Conservation (phyloP, 2,797 vertebrate genomes). For the Philypnodon macrostomus region DNA sequence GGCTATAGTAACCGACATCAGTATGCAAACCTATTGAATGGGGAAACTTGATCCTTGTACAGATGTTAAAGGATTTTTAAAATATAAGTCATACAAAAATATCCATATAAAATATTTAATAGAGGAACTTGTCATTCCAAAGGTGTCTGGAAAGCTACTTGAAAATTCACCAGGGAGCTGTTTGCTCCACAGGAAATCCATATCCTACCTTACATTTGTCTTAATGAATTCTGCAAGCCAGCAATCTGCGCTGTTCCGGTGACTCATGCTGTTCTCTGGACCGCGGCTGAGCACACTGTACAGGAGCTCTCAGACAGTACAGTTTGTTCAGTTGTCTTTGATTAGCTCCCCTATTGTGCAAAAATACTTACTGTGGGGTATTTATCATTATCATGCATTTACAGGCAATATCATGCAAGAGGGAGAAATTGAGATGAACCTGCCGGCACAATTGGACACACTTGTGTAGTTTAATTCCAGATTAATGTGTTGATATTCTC, state of each 20-base stretch:
- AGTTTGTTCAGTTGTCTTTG: constrained; percentile 62
- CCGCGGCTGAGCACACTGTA: constrained; percentile 63
- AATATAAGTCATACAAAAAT: too few relatives aligned
- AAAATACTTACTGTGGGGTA: neutral
- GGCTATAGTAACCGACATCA: too few relatives aligned
- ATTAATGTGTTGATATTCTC: constrained; percentile 26
- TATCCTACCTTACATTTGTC: constrained; percentile 76
- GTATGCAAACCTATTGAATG: too few relatives aligned
- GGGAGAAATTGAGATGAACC: too few relatives aligned
- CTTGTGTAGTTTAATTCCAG: too few relatives aligned
- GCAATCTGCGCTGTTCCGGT: constrained; percentile 59
- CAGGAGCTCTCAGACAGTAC: constrained; percentile 73
- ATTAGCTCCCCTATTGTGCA: constrained; percentile 24
- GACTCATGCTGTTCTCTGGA: constrained; percentile 69
- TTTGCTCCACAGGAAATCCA: constrained; percentile 69
- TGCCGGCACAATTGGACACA: too few relatives aligned
- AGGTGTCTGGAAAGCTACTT: constrained; percentile 66
- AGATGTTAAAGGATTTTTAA: too few relatives aligned
- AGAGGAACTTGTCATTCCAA: constrained; percentile 36
- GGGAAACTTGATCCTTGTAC: too few relatives aligned
- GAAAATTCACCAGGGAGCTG: constrained; percentile 61
- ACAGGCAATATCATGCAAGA: too few relatives aligned
- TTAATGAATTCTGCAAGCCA: constrained; percentile 80
- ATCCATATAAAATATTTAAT: too few relatives aligned
- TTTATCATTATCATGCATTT: too few relatives aligned